Base-by-base conservation (phyloP, 2,797 vertebrate genomes). In the Crenuchus spilurus region DNA sequence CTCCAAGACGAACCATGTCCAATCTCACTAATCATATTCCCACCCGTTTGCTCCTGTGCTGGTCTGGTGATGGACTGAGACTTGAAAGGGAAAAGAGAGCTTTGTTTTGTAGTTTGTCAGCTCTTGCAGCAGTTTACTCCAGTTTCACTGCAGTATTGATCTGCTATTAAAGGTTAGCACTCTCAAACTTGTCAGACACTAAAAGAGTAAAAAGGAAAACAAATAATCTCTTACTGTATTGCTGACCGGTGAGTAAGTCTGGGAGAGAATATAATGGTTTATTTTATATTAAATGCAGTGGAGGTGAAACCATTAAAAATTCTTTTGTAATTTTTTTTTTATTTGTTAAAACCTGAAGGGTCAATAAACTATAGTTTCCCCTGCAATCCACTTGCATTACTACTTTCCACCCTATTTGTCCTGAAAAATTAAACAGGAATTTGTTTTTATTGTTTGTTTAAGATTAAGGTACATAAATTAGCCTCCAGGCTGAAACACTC, bases 131-230 rank as follows among this genome's bases (percentile, higher is more conserved):
- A n/a, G 73, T 71, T 51, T 30, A 44, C 37, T 51, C 51, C 30
- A 63, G 49, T 62, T 69, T 70, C 65, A 49, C 31, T 10, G 3
- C 48, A 30, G 37, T 70, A 79, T 82, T 63, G 77, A 79, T 82
- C 78, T 52, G 42, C 74, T 74, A 67, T 62, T 74, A 77, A 79
- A 79, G 78, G 61, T 49, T 70, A 70, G 46, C 33, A 22, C 30
- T 61, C 58, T 55, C 58, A 44, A 51, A 54, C 62, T 60, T 76
- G 54, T 68, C 48, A 63, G 48, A 62, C 33, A 71, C 61, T 18
- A 57, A 69, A 51, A 22, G 51, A 70, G 28, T 60, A 62, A 74
- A 74, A 74, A 81, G 60, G 49, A 71, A 77, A 79, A 63, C 55
- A 65, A 65, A 67, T 65, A 61, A 64, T 46, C 49, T 30, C 71